Evolutionary conservation across 37 sponge, comb jelly and placozoan species (phyloP).

Genomic region (Amphimedon queenslandica): DNA sequence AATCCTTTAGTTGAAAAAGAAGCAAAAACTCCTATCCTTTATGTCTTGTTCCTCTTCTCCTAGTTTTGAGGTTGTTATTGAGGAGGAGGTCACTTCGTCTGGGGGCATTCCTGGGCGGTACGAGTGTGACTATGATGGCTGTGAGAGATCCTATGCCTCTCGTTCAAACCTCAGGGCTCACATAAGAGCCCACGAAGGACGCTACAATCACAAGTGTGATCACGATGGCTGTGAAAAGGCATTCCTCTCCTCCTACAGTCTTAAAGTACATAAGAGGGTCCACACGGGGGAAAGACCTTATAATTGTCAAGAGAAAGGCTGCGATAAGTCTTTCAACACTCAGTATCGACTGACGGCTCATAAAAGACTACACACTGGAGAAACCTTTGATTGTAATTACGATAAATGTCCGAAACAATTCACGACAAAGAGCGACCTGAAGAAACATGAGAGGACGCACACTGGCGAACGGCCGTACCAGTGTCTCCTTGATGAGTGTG

Average conservation of each 20-base stretch:
- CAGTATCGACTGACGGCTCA: slow-evolving; percentile 81
- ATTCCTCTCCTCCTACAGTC: slow-evolving; percentile 76
- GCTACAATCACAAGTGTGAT: slow-evolving; percentile 65
- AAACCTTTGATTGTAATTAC: slow-evolving; percentile 71
- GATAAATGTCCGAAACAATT: slow-evolving; percentile 71
- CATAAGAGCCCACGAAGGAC: slow-evolving; percentile 71
- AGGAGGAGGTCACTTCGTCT: too few species aligned
- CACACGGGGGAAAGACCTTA: slow-evolving; percentile 89
- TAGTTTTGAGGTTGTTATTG: too few species aligned
- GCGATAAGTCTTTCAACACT: slow-evolving; percentile 74
- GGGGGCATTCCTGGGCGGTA: slow-evolving; percentile 6
- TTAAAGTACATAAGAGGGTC: slow-evolving; percentile 65
- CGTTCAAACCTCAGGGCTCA: slow-evolving; percentile 72
- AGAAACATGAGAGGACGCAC: slow-evolving; percentile 78
- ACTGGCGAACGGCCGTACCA: slow-evolving; percentile 43
- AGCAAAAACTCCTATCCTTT: neutral
- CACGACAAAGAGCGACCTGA: slow-evolving; percentile 81
- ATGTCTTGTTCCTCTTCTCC: neutral
- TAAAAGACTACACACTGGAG: slow-evolving; percentile 74
- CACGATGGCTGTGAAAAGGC: slow-evolving; percentile 73
- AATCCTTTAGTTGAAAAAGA: neutral
- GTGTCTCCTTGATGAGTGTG: slow-evolving; percentile 62
- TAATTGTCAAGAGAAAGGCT: slow-evolving; percentile 59
- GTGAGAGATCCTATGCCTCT: slow-evolving; percentile 64
- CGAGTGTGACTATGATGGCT: slow-evolving; percentile 78